phyloP scores from a whole-genome alignment of 2,113 vertebrate species.

The Notiomystis cincta region DNA sequence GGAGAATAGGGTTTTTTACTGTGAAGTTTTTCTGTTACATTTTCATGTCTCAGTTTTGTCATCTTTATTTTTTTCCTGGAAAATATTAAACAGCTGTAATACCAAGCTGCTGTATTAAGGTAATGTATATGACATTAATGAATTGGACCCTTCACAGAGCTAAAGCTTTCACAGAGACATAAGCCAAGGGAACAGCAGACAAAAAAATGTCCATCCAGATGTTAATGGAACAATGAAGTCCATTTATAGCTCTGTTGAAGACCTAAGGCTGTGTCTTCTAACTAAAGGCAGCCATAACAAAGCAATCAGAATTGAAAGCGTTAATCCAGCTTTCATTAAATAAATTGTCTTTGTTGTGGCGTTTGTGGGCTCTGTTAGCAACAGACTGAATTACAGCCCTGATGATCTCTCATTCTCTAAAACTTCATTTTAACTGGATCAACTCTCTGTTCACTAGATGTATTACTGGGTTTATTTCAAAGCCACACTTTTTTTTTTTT shows the following conservation, averaged over 20 bases:
- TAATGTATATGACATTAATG: background rate
- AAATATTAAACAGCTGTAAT: background rate
- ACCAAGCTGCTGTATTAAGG: background rate
- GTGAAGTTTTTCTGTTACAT: background rate
- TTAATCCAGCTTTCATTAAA: conserved; percentile 5
- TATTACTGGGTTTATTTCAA: conserved; percentile 29
- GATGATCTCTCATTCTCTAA: background rate
- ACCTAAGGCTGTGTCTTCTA: background rate
- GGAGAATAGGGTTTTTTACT: background rate
- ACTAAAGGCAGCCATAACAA: background rate
- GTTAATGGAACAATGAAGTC: background rate
- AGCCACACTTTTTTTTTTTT: background rate
- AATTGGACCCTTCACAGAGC: background rate
- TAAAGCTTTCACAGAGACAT: background rate
- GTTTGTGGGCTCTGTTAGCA: background rate
- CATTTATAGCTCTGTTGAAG: background rate
- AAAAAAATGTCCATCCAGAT: background rate
- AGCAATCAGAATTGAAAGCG: background rate
- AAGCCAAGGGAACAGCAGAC: background rate
- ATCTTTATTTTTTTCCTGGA: background rate
- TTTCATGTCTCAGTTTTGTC: background rate
- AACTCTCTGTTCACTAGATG: background rate
- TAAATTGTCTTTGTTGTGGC: background rate
- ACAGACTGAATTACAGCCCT: background rate
- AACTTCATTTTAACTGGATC: conserved; percentile 26